Base-by-base conservation (phyloP, 2,797 vertebrate species). In the Decapterus maruadsi region DNA sequence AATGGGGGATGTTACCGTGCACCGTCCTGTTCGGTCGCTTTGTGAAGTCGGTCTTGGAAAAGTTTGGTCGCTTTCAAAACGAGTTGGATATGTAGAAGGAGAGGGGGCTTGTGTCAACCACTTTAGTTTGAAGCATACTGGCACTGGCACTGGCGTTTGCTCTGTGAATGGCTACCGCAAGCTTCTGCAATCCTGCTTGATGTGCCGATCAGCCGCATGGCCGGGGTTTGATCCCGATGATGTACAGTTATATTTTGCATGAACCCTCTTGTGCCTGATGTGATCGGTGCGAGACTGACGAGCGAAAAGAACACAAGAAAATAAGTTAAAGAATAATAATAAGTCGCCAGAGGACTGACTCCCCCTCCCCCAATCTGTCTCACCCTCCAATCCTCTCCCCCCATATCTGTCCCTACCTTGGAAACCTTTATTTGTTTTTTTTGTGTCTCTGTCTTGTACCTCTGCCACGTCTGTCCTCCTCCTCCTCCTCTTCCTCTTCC, bases 401-500 rank as follows among this genome's bases (percentile, higher is more conserved):
- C 31, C 77, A 20, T 78, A 55, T 81, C 61, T 67, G 1, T 67
- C 69, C 66, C 72, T 67, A 57, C 43, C 57, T 26, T 78, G 75
- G 55, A 68, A 93, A 95, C 95, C 93, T 91, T 83, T 92, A 91
- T 83, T 68, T 79, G 57, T 87, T 81, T 48, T 70, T 70, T 55
- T 57, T 69, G 75, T 96, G 93, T 95, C 92, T 75, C 65, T 82
- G 88, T 93, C 68, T 79, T 77, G 50, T 89, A 91, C 88, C 87
- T 89, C 86, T 93, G 95, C 94, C 93, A 89, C 92, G 31, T 93
- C 80, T 82, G 43, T 93, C 92, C 91, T 92, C 40, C 53, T 74
- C 36, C 43, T 43, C 40, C 36, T 43, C 19, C 51, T 20, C 53
- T 45, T 58, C 9, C 20, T 45, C 6, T 38, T 17, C 68, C 36